Evolutionary conservation across 2,888 invertebrate genomes (phyloP).

Genomic region (Drosophila falleni): DNA sequence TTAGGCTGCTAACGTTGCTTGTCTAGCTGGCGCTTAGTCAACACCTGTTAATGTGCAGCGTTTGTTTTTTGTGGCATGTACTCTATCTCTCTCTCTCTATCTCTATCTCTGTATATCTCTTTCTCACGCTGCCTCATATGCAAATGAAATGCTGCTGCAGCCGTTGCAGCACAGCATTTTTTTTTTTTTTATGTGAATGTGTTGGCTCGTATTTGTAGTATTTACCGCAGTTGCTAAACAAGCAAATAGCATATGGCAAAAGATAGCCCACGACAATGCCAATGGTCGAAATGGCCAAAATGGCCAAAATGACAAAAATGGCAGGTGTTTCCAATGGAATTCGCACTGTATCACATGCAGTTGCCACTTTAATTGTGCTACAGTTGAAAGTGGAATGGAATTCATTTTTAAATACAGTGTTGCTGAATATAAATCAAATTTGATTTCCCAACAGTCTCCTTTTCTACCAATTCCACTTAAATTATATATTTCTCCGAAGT

Average conservation of each 20-base stretch:
- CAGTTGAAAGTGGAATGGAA: constrained; percentile 4
- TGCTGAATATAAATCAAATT: background rate
- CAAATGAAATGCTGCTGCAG: constrained; percentile 72
- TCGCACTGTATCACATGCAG: constrained; percentile 14
- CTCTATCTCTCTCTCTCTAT: constrained; percentile 3
- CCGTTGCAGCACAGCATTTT: constrained; percentile 25
- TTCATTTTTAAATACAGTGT: background rate
- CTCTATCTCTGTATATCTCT: constrained; percentile 1
- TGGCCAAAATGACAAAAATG: constrained; percentile 21
- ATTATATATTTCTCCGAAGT: background rate
- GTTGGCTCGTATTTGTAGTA: constrained; percentile 39
- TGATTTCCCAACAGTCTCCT: background rate
- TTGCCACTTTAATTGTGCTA: constrained; percentile 33
- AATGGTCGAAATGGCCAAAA: constrained; percentile 15
- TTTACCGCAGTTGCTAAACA: constrained; percentile 65
- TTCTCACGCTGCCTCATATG: constrained; percentile 50
- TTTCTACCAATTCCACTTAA: background rate
- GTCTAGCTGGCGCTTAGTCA: constrained; percentile 73
- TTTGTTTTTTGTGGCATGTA: constrained; percentile 28
- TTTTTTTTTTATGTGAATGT: constrained; percentile 18
- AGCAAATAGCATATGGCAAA: constrained; percentile 64
- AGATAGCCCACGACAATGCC: constrained; percentile 62
- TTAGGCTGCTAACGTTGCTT: constrained; percentile 24
- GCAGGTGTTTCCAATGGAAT: constrained; percentile 35
- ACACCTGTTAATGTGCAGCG: constrained; percentile 78